Base-by-base conservation (phyloP, 2,113 vertebrate species). In the Mesoclemmys tuberculata region DNA sequence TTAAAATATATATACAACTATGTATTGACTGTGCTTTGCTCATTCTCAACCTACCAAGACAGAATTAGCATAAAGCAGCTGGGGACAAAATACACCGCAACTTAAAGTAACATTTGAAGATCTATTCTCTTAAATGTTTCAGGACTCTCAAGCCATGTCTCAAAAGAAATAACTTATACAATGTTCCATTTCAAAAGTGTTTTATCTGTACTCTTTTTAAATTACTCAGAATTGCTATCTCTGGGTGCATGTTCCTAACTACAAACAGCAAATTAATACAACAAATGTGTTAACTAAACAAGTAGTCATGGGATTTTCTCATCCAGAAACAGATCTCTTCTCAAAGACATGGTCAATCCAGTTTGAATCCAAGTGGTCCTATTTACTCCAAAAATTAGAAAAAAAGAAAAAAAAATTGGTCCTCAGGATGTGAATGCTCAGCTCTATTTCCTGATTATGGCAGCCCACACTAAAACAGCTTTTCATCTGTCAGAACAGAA, bases 271-370 rank as follows among this genome's bases (percentile, higher is more conserved):
- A 71, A 77, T 48, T 49, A 83, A 2, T 4, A 89, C 16, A 58
- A 89, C 22, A 82, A 87, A 85, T 22, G 29, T 26, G 0, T 1
- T 19, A 75, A 51, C 29, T 29, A 10, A 54, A 91, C 13, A 91
- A 48, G 2, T 1, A 87, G 44, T 3, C 27, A 3, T 7, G 79
- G 22, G 1, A 2, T 1, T 1, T 26, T 38, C 11, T 87, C 35
- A 26, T 35, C 38, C 61, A 29, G 74, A 80, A 91, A 80, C 35
- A 35, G 12, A 75, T 12, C 75, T 75, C 41, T 92, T 26, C 38
- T 6, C 55, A 4, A 19, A 68, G 8, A 48, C 21, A 21, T 1
- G 38, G 26, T 74, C 12, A 58, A 38, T 31, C 71, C 12, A 55
- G 27, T 6, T 8, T 22, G 3, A 82, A 68, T 41, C 27, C 4